Conservation (phyloP, 2,113 vertebrate genomes). For the Desmodus rotundus region DNA sequence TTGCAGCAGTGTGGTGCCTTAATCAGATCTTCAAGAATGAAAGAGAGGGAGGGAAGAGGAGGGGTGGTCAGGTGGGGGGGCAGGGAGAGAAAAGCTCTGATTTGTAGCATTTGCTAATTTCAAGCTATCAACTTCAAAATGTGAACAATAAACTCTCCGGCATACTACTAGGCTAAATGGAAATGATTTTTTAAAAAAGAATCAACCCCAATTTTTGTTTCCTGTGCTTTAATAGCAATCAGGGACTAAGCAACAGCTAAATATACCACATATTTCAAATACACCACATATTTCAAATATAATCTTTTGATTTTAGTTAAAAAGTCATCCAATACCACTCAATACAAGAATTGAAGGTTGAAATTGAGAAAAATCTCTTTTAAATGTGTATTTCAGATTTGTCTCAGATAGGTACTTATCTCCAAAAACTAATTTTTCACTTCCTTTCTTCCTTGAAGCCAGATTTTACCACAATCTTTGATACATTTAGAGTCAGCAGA, state of each 20-base stretch:
- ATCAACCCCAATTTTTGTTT: not conserved
- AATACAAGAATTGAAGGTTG: slow-evolving; percentile 35
- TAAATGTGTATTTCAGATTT: slow-evolving; percentile 36
- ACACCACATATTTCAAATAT: not conserved
- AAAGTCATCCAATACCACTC: not conserved
- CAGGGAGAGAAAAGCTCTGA: too few relatives aligned
- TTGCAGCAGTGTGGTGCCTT: not conserved
- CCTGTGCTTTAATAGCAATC: not conserved
- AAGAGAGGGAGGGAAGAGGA: too few relatives aligned
- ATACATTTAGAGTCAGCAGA: not conserved
- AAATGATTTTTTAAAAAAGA: not conserved
- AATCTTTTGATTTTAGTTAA: not conserved
- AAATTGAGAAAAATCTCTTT: slow-evolving; percentile 47
- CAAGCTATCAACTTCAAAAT: not conserved
- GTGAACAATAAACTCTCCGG: not conserved
- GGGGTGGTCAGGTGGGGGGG: too few relatives aligned
- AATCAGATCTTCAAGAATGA: not conserved
- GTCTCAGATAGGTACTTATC: slow-evolving; percentile 34
- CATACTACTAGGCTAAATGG: not conserved
- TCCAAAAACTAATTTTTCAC: slow-evolving; percentile 40
- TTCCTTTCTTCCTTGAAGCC: slow-evolving; percentile 19
- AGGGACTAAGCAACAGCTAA: not conserved
- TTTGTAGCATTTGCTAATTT: not conserved
- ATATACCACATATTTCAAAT: not conserved
- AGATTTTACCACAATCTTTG: not conserved